phyloP scores from a whole-genome alignment of 2,113 vertebrate genomes.

The Struthio camelus region DNA sequence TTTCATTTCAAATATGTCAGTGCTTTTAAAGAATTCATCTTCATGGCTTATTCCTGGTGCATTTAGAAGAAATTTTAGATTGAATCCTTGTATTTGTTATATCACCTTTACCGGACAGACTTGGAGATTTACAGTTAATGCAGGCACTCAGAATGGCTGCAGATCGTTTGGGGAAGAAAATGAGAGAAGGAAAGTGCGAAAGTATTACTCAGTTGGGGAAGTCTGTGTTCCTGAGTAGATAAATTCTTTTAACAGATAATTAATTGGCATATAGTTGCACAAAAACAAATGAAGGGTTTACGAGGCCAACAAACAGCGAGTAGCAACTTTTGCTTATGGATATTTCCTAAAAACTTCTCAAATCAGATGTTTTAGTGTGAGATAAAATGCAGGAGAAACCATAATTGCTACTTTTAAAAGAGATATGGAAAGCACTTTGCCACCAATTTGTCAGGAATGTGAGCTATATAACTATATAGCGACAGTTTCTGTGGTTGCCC shows the following conservation, averaged over 20 bases:
- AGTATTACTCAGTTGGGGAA: neutral
- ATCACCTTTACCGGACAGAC: neutral
- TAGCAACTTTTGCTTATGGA: neutral
- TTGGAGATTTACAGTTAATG: neutral
- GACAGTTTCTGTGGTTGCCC: neutral
- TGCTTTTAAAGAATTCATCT: neutral
- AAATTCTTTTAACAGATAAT: neutral
- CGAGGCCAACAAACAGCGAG: neutral
- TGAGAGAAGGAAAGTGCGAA: neutral
- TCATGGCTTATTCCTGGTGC: neutral
- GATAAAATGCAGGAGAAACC: neutral
- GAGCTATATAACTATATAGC: neutral
- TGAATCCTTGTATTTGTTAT: neutral
- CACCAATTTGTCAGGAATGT: neutral
- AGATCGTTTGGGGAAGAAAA: neutral
- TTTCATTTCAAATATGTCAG: neutral
- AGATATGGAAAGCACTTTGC: neutral
- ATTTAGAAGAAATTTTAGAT: neutral
- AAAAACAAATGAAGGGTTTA: neutral
- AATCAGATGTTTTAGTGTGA: neutral
- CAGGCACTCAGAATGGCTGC: neutral
- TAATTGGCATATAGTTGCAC: neutral
- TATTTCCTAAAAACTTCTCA: neutral
- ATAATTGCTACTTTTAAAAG: neutral
- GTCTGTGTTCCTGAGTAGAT: neutral